Percentiles rank a stretch among this genome's conserved stretches.
Evolutionary conservation across 2,797 vertebrate species (phyloP).

Genomic region (Pseudochirops cupreus): DNA sequence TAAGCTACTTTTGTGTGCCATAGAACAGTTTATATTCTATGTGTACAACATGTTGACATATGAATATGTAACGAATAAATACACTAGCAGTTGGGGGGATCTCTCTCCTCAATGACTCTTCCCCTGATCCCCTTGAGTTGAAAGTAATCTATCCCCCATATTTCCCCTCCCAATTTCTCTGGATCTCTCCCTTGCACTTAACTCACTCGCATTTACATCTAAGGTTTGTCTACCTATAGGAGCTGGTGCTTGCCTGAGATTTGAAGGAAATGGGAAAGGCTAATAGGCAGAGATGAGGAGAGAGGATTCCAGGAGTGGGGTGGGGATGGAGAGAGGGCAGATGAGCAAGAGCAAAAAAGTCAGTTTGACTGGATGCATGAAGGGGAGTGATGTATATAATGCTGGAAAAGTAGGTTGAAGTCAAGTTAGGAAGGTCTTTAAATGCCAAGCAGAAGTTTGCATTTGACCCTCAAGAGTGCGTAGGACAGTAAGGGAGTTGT

Average conservation of each 20-base stretch:
- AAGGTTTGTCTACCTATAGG: not conserved
- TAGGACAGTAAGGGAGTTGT: not conserved
- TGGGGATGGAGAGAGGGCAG: not conserved
- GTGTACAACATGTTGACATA: not conserved
- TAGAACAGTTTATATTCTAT: not conserved
- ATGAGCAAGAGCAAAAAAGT: not conserved
- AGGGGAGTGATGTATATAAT: not conserved
- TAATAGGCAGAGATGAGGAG: not conserved
- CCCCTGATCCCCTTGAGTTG: not conserved
- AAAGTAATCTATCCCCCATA: not conserved
- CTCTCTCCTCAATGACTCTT: not conserved
- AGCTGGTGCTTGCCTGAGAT: not conserved
- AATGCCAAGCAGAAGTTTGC: not conserved
- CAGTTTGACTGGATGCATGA: not conserved
- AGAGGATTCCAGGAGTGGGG: not conserved
- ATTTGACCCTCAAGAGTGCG: not conserved
- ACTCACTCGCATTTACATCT: not conserved
- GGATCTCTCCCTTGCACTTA: not conserved
- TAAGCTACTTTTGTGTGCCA: not conserved
- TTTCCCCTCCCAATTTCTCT: not conserved
- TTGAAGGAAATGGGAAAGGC: not conserved
- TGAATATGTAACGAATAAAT: not conserved
- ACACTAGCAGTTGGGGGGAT: not conserved
- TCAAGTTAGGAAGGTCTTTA: not conserved
- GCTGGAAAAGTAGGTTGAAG: not conserved